These are phyloP conservation scores for Acropora tenuis DNA, from an alignment of 64 coral and sea anemone genomes.

Conservation along the genomic window DNA sequence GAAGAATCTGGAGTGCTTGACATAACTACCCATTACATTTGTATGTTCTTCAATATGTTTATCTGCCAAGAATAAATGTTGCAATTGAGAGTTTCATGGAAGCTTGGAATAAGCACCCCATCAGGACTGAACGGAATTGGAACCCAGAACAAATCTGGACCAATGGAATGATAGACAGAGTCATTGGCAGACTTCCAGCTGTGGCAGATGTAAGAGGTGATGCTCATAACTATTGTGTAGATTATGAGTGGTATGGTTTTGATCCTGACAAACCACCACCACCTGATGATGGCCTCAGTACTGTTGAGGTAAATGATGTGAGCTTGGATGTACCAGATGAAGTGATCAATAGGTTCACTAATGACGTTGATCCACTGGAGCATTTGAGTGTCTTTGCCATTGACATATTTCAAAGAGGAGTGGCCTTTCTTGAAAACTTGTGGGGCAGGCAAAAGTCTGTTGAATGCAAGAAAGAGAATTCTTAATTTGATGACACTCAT, in stretches of 20 bases:
- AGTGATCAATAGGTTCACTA: neutral
- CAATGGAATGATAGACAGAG: neutral
- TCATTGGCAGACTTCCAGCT: neutral
- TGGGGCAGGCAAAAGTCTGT: too few species aligned
- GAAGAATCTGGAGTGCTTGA: conserved; percentile 48
- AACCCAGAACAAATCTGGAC: conserved; percentile 1
- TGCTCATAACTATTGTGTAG: neutral
- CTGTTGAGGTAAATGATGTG: neutral
- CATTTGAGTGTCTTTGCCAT: neutral
- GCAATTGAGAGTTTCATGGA: neutral
- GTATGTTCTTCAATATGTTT: conserved; percentile 38
- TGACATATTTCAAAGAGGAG: neutral
- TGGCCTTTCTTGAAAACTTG: too few species aligned
- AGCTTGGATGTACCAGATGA: neutral
- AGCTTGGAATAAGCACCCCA: conserved; percentile 30
- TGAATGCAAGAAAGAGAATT: too few species aligned
- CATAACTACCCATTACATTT: neutral
- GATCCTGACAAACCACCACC: neutral
- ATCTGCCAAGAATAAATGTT: conserved; percentile 36
- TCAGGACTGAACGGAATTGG: neutral
- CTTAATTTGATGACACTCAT: too few species aligned
- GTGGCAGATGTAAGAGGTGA: neutral
- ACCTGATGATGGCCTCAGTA: neutral
- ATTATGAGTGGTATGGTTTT: neutral
- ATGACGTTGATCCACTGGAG: neutral